A percentile compares a stretch with the other conserved stretches of the same genome.
Evolutionary conservation across 2,888 invertebrate genomes (phyloP).

Genomic region (Drosophila trichaetosa): DNA sequence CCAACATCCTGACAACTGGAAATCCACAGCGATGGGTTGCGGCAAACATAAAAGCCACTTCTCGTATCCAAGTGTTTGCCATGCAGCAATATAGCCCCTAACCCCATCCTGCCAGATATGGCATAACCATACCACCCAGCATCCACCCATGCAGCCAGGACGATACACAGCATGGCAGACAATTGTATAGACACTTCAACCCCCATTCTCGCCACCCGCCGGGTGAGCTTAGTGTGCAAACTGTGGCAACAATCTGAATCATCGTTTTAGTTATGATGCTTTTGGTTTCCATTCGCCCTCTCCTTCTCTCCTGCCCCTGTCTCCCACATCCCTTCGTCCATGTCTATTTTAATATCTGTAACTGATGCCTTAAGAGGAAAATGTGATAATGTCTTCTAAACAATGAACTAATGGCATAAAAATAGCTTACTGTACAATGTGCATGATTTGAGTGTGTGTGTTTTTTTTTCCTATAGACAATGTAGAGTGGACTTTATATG

Average conservation of each 20-base stretch:
- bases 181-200: constrained; percentile 50
- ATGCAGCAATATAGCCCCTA: constrained; percentile 23
- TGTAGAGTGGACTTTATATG: neutral
- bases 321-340: neutral
- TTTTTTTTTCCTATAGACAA: neutral
- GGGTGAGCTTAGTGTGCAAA: constrained; percentile 58
- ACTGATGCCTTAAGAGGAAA: constrained; percentile 76
- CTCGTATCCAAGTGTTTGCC: constrained; percentile 72
- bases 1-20: constrained; percentile 71
- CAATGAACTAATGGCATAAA: constrained; percentile 71
- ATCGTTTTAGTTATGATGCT: constrained; percentile 66
- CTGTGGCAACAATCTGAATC: constrained; percentile 77
- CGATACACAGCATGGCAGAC: constrained; percentile 14
- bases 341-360: constrained; percentile 63
- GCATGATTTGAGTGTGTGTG: constrained; percentile 1
- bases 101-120: neutral
- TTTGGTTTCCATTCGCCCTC: neutral
- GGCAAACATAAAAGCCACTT: constrained; percentile 70
- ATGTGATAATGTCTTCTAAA: constrained; percentile 78
- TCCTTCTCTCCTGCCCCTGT: neutral
- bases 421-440: constrained; percentile 61
- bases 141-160: neutral
- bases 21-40: constrained; percentile 57
- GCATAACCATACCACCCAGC: constrained; percentile 5
- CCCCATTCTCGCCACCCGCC: constrained; percentile 20